phyloP scores from a whole-genome alignment of 1,140 invertebrate species.

The Drosophila bocki region DNA sequence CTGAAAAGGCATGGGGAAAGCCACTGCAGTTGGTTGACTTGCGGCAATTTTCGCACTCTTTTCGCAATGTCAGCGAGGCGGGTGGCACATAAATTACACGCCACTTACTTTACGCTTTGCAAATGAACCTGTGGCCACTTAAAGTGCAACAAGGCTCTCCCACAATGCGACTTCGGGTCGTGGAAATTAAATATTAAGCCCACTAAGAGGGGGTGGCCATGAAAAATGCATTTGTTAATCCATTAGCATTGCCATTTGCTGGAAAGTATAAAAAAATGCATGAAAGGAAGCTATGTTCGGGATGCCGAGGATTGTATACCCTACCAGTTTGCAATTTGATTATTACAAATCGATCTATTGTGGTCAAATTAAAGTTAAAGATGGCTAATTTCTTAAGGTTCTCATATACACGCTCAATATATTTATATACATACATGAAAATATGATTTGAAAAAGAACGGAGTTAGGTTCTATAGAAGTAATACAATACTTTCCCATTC shows the following conservation, averaged over 20 bases:
- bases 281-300: not conserved
- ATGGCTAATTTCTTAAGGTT: too few species aligned
- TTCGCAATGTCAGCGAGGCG: slow-evolving; percentile 50
- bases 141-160: slow-evolving; percentile 22
- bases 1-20: slow-evolving; percentile 10
- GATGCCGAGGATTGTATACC: not conserved
- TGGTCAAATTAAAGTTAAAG: too few species aligned
- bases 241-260: slow-evolving; percentile 52
- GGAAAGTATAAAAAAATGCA: slow-evolving; percentile 14
- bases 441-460: too few species aligned
- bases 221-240: slow-evolving; percentile 71
- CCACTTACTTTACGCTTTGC: slow-evolving; percentile 62
- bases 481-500: too few species aligned
- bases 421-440: too few species aligned
- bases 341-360: too few species aligned
- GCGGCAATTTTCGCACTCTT: slow-evolving; percentile 69
- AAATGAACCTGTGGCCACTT: slow-evolving; percentile 68
- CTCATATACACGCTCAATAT: too few species aligned
- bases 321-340: not conserved
- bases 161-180: slow-evolving; percentile 13
- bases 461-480: too few species aligned
- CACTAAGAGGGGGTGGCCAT: slow-evolving; percentile 35
- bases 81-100: slow-evolving; percentile 72
- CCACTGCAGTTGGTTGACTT: slow-evolving; percentile 43
- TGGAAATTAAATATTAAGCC: slow-evolving; percentile 67